phyloP scores from a whole-genome alignment of 2,113 vertebrate genomes.

The Crotalus horridus region DNA sequence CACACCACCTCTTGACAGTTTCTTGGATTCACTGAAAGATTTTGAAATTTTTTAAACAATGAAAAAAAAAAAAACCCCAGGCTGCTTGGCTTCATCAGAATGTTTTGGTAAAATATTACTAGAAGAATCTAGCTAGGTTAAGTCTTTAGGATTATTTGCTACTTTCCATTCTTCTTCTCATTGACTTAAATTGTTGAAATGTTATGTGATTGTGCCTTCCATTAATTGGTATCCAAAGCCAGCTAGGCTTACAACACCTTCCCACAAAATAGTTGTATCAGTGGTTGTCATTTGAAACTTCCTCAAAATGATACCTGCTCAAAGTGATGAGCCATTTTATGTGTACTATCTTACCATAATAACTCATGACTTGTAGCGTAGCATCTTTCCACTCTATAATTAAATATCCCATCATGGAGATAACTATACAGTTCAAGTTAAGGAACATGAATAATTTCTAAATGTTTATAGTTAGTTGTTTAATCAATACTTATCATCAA shows the following conservation, averaged over 20 bases:
- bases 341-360: background rate
- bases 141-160: background rate
- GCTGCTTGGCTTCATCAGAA: background rate
- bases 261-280: background rate
- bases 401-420: background rate
- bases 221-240: background rate
- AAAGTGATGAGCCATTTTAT: background rate
- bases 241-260: background rate
- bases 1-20: constrained; percentile 14
- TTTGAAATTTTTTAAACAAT: constrained; percentile 20
- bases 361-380: background rate
- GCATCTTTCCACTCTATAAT: background rate
- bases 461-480: background rate
- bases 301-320: background rate
- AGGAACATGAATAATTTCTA: background rate
- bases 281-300: background rate
- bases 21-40: constrained; percentile 22
- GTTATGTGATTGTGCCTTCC: background rate
- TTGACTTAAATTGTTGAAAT: background rate
- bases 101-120: constrained; percentile 3
- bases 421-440: background rate
- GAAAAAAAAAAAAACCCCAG: background rate
- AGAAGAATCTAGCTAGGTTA: background rate
- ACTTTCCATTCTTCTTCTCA: background rate
- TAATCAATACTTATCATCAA: background rate